Base-by-base conservation (phyloP, 2,888 invertebrate species). In the Himalopsyche japonica region DNA sequence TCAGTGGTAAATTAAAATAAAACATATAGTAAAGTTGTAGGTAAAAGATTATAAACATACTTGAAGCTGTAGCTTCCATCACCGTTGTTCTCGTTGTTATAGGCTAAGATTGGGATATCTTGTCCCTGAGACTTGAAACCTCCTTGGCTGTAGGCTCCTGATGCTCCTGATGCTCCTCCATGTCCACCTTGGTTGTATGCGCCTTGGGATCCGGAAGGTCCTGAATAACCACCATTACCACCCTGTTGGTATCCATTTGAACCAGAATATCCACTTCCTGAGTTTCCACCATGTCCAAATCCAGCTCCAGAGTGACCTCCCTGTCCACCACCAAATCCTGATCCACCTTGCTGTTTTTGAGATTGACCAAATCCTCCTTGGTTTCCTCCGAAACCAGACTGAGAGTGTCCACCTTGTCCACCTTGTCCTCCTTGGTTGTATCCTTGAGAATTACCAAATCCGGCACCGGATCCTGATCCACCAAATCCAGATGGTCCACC, bases 51-150 rank as follows among this genome's bases (percentile, higher is more conserved):
- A 70, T 3, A 30, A 2, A 70, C 70, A 89, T 89, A 94, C 94
- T 94, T 94, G 90, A 93, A 95, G 86, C 93, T 92, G 88, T 95
- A 95, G 88, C 91, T 93, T 80, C 94, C 94, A 88, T 94, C 94
- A 64, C 94, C 94, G 88, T 94, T 93, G 89, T 94, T 94, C 47
- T 92, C 91, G 86, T 93, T 94, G 84, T 93, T 93, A 88, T 93
- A 94, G 85, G 92, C 91, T 27, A 94, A 88, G 86, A 95, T 95
- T 10, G 94, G 94, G 87, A 94, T 93, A 70, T 92, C 91, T 70
- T 91, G 88, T 81, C 91, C 89, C 87, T 81, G 79, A 37, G 84
- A 82, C 80, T 84, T 87, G 81, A 34, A 80, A 15, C 79, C 77
- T 80, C 84, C 82, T 77, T 82, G 84, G 57, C 20, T 80, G 80